Evolutionary conservation across 1,140 invertebrate genomes (phyloP).

Genomic region (Eriocheir sinensis): DNA sequence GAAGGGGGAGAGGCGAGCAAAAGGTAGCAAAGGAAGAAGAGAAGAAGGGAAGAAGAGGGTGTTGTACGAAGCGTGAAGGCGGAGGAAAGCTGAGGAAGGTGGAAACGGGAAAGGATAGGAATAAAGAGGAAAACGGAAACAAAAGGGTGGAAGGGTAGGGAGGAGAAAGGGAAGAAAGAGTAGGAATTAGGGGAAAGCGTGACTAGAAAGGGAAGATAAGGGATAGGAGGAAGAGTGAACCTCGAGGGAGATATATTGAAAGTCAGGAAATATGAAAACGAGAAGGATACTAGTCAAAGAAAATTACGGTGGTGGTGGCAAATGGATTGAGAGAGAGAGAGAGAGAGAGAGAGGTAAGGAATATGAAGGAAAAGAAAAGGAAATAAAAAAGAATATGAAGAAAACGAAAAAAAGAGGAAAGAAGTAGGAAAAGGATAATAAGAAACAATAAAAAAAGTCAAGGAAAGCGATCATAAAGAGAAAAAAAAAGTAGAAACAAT

Average conservation of each 20-base stretch:
- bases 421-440: neutral
- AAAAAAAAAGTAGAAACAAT: neutral
- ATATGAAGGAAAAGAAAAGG: neutral
- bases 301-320: too few relatives aligned
- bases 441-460: neutral
- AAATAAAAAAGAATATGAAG: neutral
- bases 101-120: too few relatives aligned
- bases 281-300: too few relatives aligned
- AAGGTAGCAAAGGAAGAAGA: neutral
- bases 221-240: too few relatives aligned
- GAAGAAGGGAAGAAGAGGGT: neutral
- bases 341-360: neutral
- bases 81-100: neutral
- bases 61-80: too few relatives aligned
- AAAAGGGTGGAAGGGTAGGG: neutral
- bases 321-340: neutral
- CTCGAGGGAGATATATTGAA: neutral
- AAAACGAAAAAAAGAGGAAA: constrained; percentile 29
- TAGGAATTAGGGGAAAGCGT: too few relatives aligned
- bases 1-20: neutral
- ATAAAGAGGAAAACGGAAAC: neutral
- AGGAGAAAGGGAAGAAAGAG: neutral
- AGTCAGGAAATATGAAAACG: neutral
- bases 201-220: neutral
- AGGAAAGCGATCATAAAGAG: neutral